Percentiles rank a stretch among this genome's conserved stretches.
These are phyloP conservation scores for Parus major DNA, from an alignment of 2,113 vertebrate genomes.

Conservation along the genomic window DNA sequence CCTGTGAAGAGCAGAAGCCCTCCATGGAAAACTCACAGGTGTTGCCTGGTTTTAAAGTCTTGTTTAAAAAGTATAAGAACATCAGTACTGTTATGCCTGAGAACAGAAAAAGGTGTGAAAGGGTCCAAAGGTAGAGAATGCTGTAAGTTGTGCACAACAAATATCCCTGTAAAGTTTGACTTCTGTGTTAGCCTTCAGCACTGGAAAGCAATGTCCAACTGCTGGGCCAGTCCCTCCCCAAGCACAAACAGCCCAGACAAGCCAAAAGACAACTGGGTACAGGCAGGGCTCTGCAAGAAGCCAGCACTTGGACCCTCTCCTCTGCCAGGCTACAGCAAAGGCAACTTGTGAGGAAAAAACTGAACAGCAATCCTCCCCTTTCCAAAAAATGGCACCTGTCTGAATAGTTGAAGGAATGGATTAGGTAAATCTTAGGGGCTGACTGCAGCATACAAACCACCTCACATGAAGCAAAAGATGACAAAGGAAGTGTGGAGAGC, in stretches of 20 bases:
- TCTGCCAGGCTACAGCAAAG: background rate
- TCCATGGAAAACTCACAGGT: background rate
- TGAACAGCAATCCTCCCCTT: background rate
- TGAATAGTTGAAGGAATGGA: background rate
- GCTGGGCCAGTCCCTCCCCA: background rate
- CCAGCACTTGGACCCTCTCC: background rate
- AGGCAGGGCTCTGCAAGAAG: background rate
- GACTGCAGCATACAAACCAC: background rate
- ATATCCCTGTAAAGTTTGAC: background rate
- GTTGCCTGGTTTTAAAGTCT: background rate
- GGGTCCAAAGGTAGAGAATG: background rate
- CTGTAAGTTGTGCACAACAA: background rate
- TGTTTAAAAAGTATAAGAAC: accelerated
- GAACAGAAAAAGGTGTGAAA: background rate
- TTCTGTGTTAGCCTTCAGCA: background rate
- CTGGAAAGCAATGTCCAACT: background rate
- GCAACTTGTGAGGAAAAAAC: background rate
- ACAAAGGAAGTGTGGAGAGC: background rate
- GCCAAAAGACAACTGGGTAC: background rate
- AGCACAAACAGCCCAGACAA: background rate
- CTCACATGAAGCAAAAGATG: background rate
- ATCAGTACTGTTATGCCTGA: background rate
- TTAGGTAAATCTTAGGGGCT: background rate
- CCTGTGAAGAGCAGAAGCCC: background rate
- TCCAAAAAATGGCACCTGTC: background rate